Evolutionary conservation across 2,888 invertebrate genomes (phyloP).

Genomic region (Sarcophaga carnaria): DNA sequence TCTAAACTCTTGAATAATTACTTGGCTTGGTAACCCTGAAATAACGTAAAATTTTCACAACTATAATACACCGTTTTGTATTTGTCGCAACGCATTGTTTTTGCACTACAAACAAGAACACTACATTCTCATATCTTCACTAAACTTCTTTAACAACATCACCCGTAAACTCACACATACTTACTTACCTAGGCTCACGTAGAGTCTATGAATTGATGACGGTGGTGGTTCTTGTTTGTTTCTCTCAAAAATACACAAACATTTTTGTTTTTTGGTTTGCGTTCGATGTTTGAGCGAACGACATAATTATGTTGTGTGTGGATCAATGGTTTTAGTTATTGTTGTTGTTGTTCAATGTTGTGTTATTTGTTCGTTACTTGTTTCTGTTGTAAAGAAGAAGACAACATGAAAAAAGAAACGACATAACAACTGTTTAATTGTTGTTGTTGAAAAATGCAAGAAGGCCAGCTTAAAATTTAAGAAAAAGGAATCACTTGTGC

Average conservation of each 20-base stretch:
- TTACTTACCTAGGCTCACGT: not conserved
- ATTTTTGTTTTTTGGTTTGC: not conserved
- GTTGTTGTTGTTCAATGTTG: conserved; percentile 1
- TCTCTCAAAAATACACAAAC: not conserved
- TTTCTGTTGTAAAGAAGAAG: conserved; percentile 47
- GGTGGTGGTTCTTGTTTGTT: conserved; percentile 51
- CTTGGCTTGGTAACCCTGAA: not conserved
- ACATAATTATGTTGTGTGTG: conserved; percentile 48
- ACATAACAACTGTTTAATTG: conserved; percentile 51
- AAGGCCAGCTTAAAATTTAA: conserved; percentile 73
- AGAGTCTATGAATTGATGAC: not conserved
- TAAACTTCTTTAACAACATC: conserved; percentile 13
- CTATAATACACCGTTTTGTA: not conserved
- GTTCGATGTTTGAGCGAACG: conserved; percentile 40
- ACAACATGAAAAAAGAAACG: conserved; percentile 30
- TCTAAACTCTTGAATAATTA: no score
- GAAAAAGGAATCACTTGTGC: conserved; percentile 79
- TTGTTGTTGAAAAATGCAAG: conserved; percentile 69
- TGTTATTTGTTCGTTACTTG: conserved; percentile 37
- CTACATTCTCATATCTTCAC: no score
- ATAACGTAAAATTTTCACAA: not conserved
- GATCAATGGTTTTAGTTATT: conserved; percentile 39
- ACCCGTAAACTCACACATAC: not conserved
- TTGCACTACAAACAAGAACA: not conserved
- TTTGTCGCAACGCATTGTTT: not conserved